Percentiles rank a stretch among this genome's conserved stretches.
These are phyloP conservation scores for Phyto melanocephala DNA, from an alignment of 2,888 invertebrate genomes.

Conservation along the genomic window DNA sequence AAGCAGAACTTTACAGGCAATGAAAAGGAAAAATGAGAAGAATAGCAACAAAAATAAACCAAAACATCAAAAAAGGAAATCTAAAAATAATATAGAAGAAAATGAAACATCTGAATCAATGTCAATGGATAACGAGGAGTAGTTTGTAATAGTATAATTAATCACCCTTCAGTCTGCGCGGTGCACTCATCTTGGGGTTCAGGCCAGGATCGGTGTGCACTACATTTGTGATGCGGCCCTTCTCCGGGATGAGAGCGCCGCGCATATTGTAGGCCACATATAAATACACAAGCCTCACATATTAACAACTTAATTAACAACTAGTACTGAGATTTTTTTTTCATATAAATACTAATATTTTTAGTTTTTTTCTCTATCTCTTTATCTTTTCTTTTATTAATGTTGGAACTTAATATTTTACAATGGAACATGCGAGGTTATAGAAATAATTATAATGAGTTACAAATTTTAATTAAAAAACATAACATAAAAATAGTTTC, in stretches of 20 bases:
- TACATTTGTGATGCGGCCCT: background rate
- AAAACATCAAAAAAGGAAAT: too few species aligned
- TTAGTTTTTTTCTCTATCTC: background rate
- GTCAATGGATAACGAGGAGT: background rate
- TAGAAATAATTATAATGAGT: constrained; percentile 38
- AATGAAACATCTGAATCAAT: background rate
- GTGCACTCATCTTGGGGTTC: background rate
- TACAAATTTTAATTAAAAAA: constrained; percentile 31
- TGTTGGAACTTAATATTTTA: constrained; percentile 20
- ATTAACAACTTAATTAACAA: too few species aligned
- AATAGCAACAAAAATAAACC: background rate
- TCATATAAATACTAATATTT: background rate
- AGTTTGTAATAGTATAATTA: background rate
- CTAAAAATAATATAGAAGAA: background rate
- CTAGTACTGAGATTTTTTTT: background rate
- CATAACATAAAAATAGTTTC: background rate
- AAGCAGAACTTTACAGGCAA: constrained; percentile 17
- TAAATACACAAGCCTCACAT: too few species aligned
- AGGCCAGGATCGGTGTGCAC: background rate
- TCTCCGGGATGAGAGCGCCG: background rate
- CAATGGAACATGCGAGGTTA: constrained; percentile 53
- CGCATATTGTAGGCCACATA: background rate
- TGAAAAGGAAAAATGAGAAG: constrained; percentile 5
- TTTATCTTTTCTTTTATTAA: background rate
- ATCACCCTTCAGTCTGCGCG: background rate